Evolutionary conservation across 2,888 invertebrate species (phyloP).

Genomic region (Celastrina argiolus): DNA sequence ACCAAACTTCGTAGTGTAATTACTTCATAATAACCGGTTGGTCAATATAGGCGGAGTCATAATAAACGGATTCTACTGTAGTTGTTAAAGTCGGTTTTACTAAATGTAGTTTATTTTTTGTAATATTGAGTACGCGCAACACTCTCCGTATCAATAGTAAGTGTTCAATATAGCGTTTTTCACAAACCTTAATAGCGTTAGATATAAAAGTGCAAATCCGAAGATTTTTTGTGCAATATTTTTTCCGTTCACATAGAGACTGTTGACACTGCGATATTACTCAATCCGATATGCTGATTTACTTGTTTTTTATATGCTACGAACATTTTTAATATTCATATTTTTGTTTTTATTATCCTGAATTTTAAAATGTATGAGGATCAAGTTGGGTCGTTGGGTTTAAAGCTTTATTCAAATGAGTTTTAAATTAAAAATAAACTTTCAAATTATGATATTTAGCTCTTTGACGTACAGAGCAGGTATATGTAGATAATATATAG

Average conservation of each 20-base stretch:
- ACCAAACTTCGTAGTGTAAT: too few relatives aligned
- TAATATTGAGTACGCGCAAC: background rate
- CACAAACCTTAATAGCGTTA: background rate
- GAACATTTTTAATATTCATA: background rate
- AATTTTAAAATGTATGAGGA: background rate
- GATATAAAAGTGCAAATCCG: background rate
- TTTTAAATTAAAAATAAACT: background rate
- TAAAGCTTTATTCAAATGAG: background rate
- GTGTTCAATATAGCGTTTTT: background rate
- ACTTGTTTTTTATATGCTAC: background rate
- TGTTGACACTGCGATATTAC: background rate
- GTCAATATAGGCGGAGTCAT: too few relatives aligned
- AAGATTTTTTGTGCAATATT: constrained; percentile 3
- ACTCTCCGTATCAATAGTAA: background rate
- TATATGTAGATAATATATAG: too few relatives aligned
- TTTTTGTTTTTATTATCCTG: background rate
- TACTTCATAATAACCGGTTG: too few relatives aligned
- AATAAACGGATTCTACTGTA: too few relatives aligned
- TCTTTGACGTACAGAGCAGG: background rate
- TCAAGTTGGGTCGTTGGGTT: background rate
- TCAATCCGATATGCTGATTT: constrained; percentile 3
- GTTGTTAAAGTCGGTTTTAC: too few relatives aligned
- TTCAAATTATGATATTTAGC: background rate
- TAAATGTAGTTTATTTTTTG: too few relatives aligned
- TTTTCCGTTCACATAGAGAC: background rate